A percentile compares a stretch with the other conserved stretches of the same genome.
phyloP scores from a whole-genome alignment of 2,113 vertebrate species.

The Cavia porcellus region DNA sequence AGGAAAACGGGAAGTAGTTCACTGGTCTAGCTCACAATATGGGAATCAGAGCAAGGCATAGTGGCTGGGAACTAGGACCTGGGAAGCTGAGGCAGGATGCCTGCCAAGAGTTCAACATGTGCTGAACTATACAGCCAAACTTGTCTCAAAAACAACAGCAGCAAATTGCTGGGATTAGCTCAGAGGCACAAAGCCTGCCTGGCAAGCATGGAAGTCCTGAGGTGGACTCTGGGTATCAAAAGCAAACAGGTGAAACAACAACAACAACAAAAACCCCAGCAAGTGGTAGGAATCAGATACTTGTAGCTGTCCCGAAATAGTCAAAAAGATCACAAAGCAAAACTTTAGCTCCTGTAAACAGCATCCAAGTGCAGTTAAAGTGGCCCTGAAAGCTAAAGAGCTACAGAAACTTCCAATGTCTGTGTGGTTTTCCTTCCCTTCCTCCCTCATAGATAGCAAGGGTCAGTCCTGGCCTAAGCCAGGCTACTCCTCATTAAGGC shows the following conservation, averaged over 20 bases:
- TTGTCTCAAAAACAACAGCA: background rate
- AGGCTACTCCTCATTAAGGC: slow-evolving; percentile 57
- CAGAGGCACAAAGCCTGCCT: too few species aligned
- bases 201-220: too few species aligned
- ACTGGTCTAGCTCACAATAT: slow-evolving; percentile 27
- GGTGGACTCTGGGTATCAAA: too few species aligned
- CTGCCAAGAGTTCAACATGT: background rate
- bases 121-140: background rate
- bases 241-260: too few species aligned
- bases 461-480: slow-evolving; percentile 54
- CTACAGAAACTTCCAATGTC: background rate
- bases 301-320: background rate
- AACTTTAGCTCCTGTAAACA: background rate
- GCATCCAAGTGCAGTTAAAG: background rate
- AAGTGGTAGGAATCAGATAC: background rate
- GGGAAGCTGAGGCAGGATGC: background rate
- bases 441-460: slow-evolving; percentile 60
- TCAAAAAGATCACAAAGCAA: slow-evolving; percentile 44
- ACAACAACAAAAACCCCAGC: background rate
- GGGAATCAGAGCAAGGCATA: background rate
- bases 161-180: too few species aligned
- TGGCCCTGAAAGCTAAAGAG: background rate
- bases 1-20: slow-evolving; percentile 27
- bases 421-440: background rate
- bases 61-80: background rate